phyloP scores from a whole-genome alignment of 2,797 vertebrate genomes.

The Sebastes umbrosus region DNA sequence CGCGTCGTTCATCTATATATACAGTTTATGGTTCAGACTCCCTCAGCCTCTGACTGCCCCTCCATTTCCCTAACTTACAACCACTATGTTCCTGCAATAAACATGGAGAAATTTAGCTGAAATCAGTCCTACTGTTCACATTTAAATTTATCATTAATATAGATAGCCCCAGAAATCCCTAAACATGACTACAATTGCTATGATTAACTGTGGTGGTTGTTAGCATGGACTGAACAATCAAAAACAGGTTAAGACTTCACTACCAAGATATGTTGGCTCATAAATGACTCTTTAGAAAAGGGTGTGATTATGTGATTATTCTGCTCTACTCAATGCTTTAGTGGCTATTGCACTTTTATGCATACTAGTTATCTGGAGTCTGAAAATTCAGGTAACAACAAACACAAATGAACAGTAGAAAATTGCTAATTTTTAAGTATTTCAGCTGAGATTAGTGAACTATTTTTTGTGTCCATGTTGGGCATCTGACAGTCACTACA shows the following conservation, averaged over 20 bases:
- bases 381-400: not conserved
- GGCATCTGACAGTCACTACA: not conserved
- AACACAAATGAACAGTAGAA: not conserved
- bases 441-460: not conserved
- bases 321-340: not conserved
- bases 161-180: not conserved
- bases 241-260: no score
- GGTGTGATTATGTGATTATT: not conserved
- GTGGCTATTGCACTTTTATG: not conserved
- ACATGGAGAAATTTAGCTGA: not conserved
- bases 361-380: not conserved
- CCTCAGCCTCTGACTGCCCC: not conserved
- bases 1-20: no score
- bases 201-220: not conserved
- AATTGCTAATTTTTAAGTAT: not conserved
- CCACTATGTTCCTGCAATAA: not conserved
- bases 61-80: not conserved
- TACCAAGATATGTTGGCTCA: not conserved
- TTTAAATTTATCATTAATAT: not conserved
- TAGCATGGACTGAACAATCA: not conserved
- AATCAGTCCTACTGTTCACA: not conserved
- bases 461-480: not conserved
- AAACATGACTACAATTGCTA: not conserved
- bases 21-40: constrained; percentile 7
- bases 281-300: not conserved